Base-by-base conservation (phyloP, 2,113 vertebrate genomes). In the Platysternon megacephalum region DNA sequence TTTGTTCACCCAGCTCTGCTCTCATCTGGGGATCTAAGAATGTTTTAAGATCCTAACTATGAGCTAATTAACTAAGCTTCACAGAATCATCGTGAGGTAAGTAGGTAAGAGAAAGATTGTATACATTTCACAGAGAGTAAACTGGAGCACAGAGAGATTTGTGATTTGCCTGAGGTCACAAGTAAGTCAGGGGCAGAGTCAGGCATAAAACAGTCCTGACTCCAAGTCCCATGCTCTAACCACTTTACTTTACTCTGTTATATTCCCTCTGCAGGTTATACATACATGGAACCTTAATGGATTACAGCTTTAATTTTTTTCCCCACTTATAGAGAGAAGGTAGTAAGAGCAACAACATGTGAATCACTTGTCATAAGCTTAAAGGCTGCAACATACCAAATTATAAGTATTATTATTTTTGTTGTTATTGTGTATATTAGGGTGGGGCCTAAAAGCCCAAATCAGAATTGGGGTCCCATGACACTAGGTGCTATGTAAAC, bases 1-100 rank as follows among this genome's bases (percentile, higher is more conserved):
- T 97, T 92, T 86, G 53, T 61, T 89, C 85, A 29, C 28, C 48
- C 26, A 65, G 32, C 58, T 51, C 28, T 88, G 72, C 56, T 91
- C 89, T 95, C 52, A 79, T 86, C 39, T 53, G 88, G 46, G 56
- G 94, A 95, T 46, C 39, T 78, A 26, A 46, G 42, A 16, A 78
- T 72, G 44, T 35, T 88, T 94, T 86, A 92, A 93, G 79, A 83
- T 79, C 42, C 49, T 94, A 95, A 92, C 97, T 82, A 76, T 76
- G 46, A 88, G 42, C 48, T 95, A 91, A 93, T 97, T 96, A 88
- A 86, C 82, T 82, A 49, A 93, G 61, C 79, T 91, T 89, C 46
- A 10, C 56, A 86, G 81, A 94, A 32, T 91, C 79, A 44, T 9
- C 53, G 8, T 42, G 81, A 86, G 46, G 46, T 44, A 12, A 3